Evolutionary conservation across 1,140 invertebrate genomes (phyloP), one percentile per base, ranked within the genome.

Genomic region (Drosophila parvula): DNA sequence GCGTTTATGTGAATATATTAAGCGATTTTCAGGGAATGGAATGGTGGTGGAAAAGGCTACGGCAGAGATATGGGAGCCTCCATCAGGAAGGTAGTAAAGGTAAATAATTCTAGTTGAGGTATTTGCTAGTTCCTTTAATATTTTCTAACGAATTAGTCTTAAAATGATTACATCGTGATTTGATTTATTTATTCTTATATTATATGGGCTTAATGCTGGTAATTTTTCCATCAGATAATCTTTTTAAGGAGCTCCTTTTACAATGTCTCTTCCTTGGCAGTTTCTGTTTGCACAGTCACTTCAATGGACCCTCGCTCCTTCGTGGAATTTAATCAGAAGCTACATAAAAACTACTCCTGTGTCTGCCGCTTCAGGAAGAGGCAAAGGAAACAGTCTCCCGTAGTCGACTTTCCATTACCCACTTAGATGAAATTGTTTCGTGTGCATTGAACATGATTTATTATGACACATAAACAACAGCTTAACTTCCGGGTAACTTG

Each of bases 401-500:
- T 32, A 64, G 64, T 22, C 22, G 22, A 50, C 45, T 64, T 65
- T 77, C 79, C 83, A 86, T 84, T 86, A 86, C 77, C 79, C 70
- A 86, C 78, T 86, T 85, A 80, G 59, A 44, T 60, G 76, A 48
- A 89, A 79, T 88, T 86, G 84, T 86, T 89, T 83, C 86, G 71
- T 75, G 78, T 88, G 77, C 82, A 90, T 76, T 86, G 88, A 76
- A 86, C 88, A 90, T 90, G 86, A 90, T 90, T 90, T 90, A 90
- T 86, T 85, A 73, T 82, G 79, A 90, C 86, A 90, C 82, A 90
- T 90, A 83, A 90, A 90, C 86, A 90, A 90, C 68, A 83, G 86
- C 79, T 88, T 90, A 90, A 90, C 88, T 90, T 90, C 88, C 86
- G 73, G 63, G 50, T 73, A 79, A 76, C 79, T 75, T 78, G 45